Conservation (phyloP, 2,113 vertebrate species). For the Chamaetylas fuelleborni region DNA sequence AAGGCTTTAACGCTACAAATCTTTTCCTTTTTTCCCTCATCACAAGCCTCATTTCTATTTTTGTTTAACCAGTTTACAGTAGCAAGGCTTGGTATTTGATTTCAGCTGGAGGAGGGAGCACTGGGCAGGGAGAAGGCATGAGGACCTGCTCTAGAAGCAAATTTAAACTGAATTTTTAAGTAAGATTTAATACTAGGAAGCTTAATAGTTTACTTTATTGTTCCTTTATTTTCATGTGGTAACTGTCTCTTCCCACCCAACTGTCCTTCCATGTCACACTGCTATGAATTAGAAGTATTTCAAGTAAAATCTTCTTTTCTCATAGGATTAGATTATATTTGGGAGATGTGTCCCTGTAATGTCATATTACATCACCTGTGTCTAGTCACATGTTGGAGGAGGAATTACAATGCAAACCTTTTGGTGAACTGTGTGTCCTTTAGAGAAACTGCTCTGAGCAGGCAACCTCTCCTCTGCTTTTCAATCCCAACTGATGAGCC, state of each 20-base stretch:
- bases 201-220: not conserved
- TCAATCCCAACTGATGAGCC: not conserved
- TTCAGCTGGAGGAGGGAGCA: not conserved
- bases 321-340: not conserved
- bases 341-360: not conserved
- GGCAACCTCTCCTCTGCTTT: not conserved
- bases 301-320: not conserved
- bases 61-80: not conserved
- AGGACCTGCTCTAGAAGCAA: not conserved
- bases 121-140: not conserved
- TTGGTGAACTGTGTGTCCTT: not conserved
- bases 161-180: not conserved
- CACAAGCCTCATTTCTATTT: not conserved
- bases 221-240: not conserved
- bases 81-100: not conserved
- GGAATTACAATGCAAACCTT: not conserved
- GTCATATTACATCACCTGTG: not conserved
- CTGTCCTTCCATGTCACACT: not conserved
- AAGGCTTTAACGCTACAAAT: not conserved
- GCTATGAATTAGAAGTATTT: not conserved
- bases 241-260: not conserved
- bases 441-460: not conserved
- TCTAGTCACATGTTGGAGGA: not conserved
- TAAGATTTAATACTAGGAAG: not conserved
- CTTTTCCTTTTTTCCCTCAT: not conserved